Conservation (phyloP, 2,113 vertebrate species). For the Cyanoramphus novaezelandiae region DNA sequence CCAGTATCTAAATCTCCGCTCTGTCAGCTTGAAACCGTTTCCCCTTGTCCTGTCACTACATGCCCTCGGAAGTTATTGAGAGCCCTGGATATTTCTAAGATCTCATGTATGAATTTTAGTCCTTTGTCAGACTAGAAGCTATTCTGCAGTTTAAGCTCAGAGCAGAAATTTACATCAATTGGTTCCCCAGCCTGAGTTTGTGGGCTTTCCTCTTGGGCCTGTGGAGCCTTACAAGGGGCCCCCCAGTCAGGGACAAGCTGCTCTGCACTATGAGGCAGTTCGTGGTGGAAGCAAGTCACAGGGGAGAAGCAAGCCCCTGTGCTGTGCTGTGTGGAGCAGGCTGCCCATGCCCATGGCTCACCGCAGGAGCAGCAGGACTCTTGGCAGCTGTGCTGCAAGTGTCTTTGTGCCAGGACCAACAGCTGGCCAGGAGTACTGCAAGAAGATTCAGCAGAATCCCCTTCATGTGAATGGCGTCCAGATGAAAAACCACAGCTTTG, state of each 20-base stretch:
- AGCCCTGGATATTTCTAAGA: not conserved
- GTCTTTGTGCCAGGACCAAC: fast-evolving
- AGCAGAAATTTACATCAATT: not conserved
- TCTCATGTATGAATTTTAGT: not conserved
- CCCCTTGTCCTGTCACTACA: not conserved
- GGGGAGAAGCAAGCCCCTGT: not conserved
- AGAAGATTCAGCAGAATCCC: not conserved
- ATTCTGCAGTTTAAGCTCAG: not conserved
- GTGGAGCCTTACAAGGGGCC: not conserved
- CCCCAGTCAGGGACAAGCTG: not conserved
- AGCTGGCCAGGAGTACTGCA: not conserved
- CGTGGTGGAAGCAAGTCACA: not conserved
- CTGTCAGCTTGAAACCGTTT: not conserved
- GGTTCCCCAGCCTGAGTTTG: not conserved
- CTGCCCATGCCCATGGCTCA: not conserved
- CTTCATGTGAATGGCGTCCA: not conserved
- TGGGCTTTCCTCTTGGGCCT: not conserved
- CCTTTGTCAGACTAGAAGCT: not conserved
- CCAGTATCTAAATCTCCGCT: not conserved
- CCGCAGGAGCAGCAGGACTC: not conserved
- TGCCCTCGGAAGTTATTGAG: not conserved
- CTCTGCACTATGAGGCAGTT: not conserved
- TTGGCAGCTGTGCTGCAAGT: fast-evolving
- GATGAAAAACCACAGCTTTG: not conserved
- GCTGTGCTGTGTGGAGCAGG: not conserved